A percentile compares a stretch with the other conserved stretches of the same genome.
Conservation (phyloP, 2,797 vertebrate genomes). For the Oryzias sinensis region DNA sequence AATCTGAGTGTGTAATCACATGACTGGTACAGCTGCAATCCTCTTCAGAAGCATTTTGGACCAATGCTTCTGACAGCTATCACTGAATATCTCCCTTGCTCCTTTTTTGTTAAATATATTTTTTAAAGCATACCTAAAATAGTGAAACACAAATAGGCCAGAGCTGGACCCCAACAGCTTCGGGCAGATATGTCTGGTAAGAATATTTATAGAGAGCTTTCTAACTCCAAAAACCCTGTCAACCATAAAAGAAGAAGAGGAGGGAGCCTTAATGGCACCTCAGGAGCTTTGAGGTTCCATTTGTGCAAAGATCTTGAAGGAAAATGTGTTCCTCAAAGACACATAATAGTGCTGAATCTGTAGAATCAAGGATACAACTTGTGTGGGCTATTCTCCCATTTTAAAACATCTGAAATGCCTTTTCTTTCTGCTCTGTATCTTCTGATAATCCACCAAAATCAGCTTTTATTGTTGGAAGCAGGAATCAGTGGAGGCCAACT, state of each 20-base stretch:
- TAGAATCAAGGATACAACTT: conserved; percentile 15
- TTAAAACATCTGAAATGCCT: conserved; percentile 5
- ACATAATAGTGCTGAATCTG: conserved; percentile 17
- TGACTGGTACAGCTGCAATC: conserved; percentile 12
- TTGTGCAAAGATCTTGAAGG: conserved; percentile 37
- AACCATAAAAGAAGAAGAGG: conserved; percentile 45
- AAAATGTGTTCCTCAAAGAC: conserved; percentile 31
- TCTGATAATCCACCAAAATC: background rate
- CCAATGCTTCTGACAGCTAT: conserved; percentile 59
- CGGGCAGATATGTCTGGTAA: conserved; percentile 44
- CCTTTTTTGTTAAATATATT: conserved; percentile 49
- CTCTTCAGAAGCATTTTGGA: conserved; percentile 37
- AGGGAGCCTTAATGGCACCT: conserved; percentile 31
- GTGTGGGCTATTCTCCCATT: conserved; percentile 3
- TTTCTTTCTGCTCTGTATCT: conserved; percentile 1
- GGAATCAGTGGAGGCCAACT: too few relatives aligned
- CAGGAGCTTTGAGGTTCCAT: conserved; percentile 49
- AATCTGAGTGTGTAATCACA: conserved; percentile 15
- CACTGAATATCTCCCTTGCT: conserved; percentile 53
- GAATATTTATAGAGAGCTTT: conserved; percentile 39
- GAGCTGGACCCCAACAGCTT: conserved; percentile 51
- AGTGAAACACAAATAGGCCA: conserved; percentile 61
- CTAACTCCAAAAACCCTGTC: conserved; percentile 58
- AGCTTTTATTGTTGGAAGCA: too few relatives aligned
- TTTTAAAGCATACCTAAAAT: conserved; percentile 58